Conservation (phyloP, 2,797 vertebrate species). For the Coranthus polyacanthus region DNA sequence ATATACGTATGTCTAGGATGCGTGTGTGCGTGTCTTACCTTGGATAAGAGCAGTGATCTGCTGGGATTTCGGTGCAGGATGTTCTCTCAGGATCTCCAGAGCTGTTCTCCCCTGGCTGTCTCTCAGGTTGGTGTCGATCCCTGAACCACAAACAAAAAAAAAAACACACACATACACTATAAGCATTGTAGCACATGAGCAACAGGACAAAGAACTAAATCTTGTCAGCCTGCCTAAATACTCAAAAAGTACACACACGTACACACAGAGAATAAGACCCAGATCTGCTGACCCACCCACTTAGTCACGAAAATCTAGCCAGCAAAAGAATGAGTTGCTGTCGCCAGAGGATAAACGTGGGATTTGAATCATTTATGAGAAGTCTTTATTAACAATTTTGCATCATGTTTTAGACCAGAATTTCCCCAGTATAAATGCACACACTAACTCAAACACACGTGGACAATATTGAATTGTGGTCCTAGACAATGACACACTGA, state of each 20-base stretch:
- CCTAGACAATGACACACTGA: not conserved
- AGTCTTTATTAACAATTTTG: not conserved
- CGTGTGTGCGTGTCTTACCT: conserved; percentile 80
- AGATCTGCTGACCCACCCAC: conserved; percentile 19
- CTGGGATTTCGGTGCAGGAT: conserved; percentile 94
- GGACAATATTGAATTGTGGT: not conserved
- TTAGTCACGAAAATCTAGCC: conserved; percentile 15
- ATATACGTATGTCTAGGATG: not conserved
- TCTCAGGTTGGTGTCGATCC: conserved; percentile 93
- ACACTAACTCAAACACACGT: not conserved
- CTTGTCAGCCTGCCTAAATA: no score
- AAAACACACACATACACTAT: conserved; percentile 4
- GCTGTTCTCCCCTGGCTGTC: conserved; percentile 93
- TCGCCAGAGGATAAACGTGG: conserved; percentile 1
- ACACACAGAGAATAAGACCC: not conserved
- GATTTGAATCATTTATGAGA: conserved; percentile 38
- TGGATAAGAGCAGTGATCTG: conserved; percentile 95
- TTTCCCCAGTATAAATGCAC: not conserved
- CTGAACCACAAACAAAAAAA: conserved; percentile 80
- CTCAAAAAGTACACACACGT: no score
- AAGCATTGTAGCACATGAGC: not conserved
- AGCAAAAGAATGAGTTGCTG: conserved; percentile 39
- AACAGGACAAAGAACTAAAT: no score
- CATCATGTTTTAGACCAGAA: not conserved
- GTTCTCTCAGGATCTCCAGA: conserved; percentile 94